Base-by-base conservation (phyloP, 23 tunicate genomes). In the Diplosoma virens region DNA sequence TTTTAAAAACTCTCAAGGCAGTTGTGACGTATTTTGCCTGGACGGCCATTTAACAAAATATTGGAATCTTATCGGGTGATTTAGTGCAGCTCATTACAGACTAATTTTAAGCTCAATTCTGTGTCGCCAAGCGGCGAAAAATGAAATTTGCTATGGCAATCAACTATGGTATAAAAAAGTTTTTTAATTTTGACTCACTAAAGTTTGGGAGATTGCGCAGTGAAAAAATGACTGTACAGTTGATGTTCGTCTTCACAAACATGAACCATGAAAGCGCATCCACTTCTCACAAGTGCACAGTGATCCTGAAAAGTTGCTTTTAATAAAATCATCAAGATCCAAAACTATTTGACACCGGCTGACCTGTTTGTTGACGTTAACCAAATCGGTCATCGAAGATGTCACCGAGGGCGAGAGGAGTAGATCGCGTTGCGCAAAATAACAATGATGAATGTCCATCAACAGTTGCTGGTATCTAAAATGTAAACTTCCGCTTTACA, bases 211-310 rank as follows among this genome's bases (percentile, higher is more conserved):
- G 96, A 85, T 0, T 59, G 73, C 5, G 61, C 48, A 1, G 88
- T 81, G 82, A 95, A 89, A 58, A 95, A 95, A 81, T 95, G 99
- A 1, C 84, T 56, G 79, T 71, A 84, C 17, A 95, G 88, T 76
- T 95, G 99, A 76, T 89, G 92, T 73, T 95, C 99, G 78, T 95
- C 99, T 58, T 95, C 97, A 66, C 99, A 95, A 23, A 95, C 99
- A 71, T 95, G 99, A 17, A 95, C 89, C 99, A 95, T 95, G 69
- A 95, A 95, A 7, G 99, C 79, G 73, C 99, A 95, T 0, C 97
- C 87, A 41, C 97, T 92, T 2, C 99, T 59, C 34, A 95, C 99
- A 65, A 95, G 53, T 0, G 97, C 92, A 71, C 99, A 95, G 29
- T 89, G 97, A 63, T 95, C 99, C 87, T 86, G 31, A 41, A 41